phyloP scores from a whole-genome alignment of 2,113 vertebrate species.

The Cryptoleucopteryx plumbea region DNA sequence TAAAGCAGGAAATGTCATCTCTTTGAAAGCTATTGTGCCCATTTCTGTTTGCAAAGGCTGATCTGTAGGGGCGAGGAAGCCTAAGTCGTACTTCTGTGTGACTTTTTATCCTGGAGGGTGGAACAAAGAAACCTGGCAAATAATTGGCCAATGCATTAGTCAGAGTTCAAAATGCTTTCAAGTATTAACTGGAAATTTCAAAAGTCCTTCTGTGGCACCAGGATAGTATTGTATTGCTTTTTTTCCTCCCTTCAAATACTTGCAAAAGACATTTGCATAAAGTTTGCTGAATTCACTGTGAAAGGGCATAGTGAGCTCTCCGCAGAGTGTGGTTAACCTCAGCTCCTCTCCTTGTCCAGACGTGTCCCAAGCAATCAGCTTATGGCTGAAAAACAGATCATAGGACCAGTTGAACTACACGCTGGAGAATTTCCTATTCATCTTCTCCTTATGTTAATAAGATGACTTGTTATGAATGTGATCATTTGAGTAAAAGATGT shows the following conservation, averaged over 20 bases:
- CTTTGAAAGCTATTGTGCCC: not conserved
- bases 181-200: conserved; percentile 16
- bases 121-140: conserved; percentile 5
- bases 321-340: not conserved
- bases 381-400: not conserved
- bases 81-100: not conserved
- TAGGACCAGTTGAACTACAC: not conserved
- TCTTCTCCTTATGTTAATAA: not conserved
- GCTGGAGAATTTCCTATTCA: not conserved
- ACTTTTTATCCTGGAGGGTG: not conserved
- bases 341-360: conserved; percentile 30
- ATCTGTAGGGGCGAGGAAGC: not conserved
- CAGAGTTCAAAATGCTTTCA: not conserved
- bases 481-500: not conserved
- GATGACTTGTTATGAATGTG: not conserved
- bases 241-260: not conserved
- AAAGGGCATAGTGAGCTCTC: not conserved
- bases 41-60: not conserved
- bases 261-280: conserved; percentile 27
- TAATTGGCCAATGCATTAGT: not conserved
- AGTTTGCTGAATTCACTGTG: conserved; percentile 19
- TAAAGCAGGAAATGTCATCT: not conserved
- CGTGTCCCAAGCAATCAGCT: not conserved
- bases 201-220: conserved; percentile 5
- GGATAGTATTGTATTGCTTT: not conserved